These are phyloP conservation scores for Eupleurogrammus muticus DNA, from an alignment of 2,797 vertebrate species.

Conservation along the genomic window DNA sequence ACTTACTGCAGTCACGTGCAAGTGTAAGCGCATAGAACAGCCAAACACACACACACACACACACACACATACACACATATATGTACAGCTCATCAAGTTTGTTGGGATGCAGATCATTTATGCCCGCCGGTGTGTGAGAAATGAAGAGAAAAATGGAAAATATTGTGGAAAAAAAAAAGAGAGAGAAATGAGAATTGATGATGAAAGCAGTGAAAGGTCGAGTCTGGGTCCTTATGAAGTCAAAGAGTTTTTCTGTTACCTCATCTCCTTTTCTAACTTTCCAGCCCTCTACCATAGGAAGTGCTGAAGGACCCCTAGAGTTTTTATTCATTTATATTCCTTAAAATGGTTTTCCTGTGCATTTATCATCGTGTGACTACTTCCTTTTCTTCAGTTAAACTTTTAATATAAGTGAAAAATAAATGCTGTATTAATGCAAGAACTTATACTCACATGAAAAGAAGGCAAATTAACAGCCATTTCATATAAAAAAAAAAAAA, in stretches of 20 bases:
- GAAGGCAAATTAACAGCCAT: slow-evolving; percentile 28
- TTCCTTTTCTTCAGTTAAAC: neutral
- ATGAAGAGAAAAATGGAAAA: slow-evolving; percentile 11
- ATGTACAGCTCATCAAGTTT: slow-evolving; percentile 18
- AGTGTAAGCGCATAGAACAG: neutral
- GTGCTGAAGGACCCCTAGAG: slow-evolving; percentile 4
- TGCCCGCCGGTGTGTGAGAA: slow-evolving; percentile 8
- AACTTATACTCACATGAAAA: slow-evolving; percentile 8
- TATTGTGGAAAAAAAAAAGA: slow-evolving; percentile 5
- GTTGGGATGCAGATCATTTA: slow-evolving; percentile 28
- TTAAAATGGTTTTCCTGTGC: slow-evolving; percentile 6
- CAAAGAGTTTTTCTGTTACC: slow-evolving; percentile 14
- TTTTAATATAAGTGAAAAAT: slow-evolving; percentile 12
- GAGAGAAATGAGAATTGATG: slow-evolving; percentile 30
- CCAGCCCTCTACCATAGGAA: slow-evolving; percentile 23
- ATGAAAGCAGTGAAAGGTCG: slow-evolving; percentile 41
- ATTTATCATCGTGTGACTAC: neutral
- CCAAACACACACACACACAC: neutral
- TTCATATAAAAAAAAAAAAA: too few relatives aligned
- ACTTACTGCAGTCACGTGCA: slow-evolving; percentile 40
- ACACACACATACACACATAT: neutral
- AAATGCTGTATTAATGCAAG: neutral
- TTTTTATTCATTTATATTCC: slow-evolving; percentile 18
- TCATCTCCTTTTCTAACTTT: slow-evolving; percentile 35
- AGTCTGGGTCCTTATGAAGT: slow-evolving; percentile 33